Percentiles rank a stretch among this genome's conserved stretches.
These are phyloP conservation scores for Deilephila elpenor DNA, from an alignment of 2,888 invertebrate species.

Conservation along the genomic window DNA sequence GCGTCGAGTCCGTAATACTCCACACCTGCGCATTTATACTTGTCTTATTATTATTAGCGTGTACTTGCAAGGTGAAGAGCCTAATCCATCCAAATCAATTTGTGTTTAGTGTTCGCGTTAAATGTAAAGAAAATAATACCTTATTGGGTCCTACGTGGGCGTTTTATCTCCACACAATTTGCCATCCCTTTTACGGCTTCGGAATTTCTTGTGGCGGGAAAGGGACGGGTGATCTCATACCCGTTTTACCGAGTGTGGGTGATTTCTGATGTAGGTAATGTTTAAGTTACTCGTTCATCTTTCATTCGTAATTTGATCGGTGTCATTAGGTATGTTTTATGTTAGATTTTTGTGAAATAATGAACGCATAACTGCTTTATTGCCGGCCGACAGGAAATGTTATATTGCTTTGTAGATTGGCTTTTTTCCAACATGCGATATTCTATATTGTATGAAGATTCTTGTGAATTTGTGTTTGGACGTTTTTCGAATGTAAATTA, in stretches of 20 bases:
- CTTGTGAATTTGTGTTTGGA: constrained; percentile 2
- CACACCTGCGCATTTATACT: neutral
- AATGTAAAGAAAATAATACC: constrained; percentile 57
- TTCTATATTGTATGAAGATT: constrained; percentile 18
- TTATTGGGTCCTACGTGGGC: constrained; percentile 38
- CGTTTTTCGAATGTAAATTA: constrained; percentile 17
- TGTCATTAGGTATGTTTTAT: constrained; percentile 24
- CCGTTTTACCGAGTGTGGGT: constrained; percentile 11
- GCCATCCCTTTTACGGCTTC: constrained; percentile 41
- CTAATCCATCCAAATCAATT: constrained; percentile 64
- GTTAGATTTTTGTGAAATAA: constrained; percentile 23
- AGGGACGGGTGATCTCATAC: constrained; percentile 28
- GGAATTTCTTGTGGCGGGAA: constrained; percentile 42
- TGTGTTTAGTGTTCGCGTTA: constrained; percentile 49
- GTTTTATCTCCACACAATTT: constrained; percentile 46
- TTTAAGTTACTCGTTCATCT: constrained; percentile 18
- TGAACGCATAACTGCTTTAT: constrained; percentile 23
- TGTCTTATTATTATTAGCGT: constrained; percentile 10
- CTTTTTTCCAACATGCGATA: constrained; percentile 23
- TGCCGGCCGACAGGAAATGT: constrained; percentile 23
- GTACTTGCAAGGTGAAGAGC: constrained; percentile 48
- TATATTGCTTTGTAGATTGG: constrained; percentile 25
- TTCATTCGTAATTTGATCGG: constrained; percentile 15
- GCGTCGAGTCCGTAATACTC: neutral
- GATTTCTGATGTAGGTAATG: constrained; percentile 8